Base-by-base conservation (phyloP, 1,140 invertebrate species). In the Trachelipus rathkii region DNA sequence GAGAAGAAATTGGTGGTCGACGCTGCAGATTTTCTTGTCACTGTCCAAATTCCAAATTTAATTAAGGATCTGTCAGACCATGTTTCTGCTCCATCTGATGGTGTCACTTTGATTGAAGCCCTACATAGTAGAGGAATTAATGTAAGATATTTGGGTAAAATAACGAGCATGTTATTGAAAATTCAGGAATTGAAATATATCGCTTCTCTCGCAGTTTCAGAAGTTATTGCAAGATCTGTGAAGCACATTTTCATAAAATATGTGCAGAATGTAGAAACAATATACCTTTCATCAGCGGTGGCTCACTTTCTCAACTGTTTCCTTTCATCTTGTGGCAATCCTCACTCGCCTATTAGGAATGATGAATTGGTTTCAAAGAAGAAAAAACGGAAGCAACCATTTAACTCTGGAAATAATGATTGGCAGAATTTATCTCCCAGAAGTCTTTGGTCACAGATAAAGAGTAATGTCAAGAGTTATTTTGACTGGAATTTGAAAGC, bases 301-400 rank as follows among this genome's bases (percentile, higher is more conserved):
- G 92, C 93, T 79, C 96, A 98, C 84, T 98, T 98, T 86, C 88
- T 99, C 23, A 99, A 98, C 85, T 98, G 96, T 83, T 90, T 96
- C 81, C 84, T 98, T 11, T 93, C 93, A 66, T 90, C 89, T 5
- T 91, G 91, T 74, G 86, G 88, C 24, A 83, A 88, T 8, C 85
- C 88, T 75, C 89, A 91, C 81, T 89, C 89, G 3, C 87, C 90
- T 81, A 87, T n/a, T 19, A 80, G 74, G 15, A 80, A 75, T 45
- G 77, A 81, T 72, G 79, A 78, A 44, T 77, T 82, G 10, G 76
- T 81, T 19, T 78, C 78, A 15, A 83, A 83, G 45, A 81, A 79
- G 72, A 82, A 80, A 33, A 72, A 76, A 8, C 82, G 81, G 69
- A 73, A 72, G 44, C 75, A 73, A 9, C 68, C 77, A 4, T 74